These are phyloP conservation scores for Gymnobelideus leadbeateri DNA, from an alignment of 2,113 vertebrate genomes.

Conservation along the genomic window DNA sequence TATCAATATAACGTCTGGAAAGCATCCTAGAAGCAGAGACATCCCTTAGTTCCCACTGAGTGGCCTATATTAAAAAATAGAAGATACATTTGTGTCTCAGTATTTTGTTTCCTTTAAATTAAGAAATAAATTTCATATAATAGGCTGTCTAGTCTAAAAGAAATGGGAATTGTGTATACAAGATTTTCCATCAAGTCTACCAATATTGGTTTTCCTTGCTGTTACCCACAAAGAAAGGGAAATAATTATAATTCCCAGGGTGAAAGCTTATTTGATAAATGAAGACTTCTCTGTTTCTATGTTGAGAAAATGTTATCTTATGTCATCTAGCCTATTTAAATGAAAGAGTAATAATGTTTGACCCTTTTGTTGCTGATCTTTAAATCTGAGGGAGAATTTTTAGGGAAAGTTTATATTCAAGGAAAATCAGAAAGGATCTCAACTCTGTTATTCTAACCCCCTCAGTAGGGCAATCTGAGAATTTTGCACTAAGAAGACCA, in stretches of 20 bases:
- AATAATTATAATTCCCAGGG: not conserved
- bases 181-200: slow-evolving; percentile 7
- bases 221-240: slow-evolving; percentile 24
- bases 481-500: not conserved
- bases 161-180: not conserved
- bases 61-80: not conserved
- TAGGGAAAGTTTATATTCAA: not conserved
- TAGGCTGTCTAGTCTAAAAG: not conserved
- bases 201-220: slow-evolving; percentile 26
- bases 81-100: not conserved
- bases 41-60: slow-evolving; percentile 18
- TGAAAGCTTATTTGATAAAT: slow-evolving; percentile 18
- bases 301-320: not conserved
- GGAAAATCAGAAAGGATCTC: slow-evolving; percentile 31
- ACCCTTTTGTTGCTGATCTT: not conserved
- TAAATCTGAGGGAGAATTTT: slow-evolving; percentile 28
- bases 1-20: slow-evolving; percentile 2
- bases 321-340: not conserved
- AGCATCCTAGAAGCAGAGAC: slow-evolving; percentile 30
- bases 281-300: slow-evolving; percentile 15
- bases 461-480: not conserved
- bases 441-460: slow-evolving; percentile 12
- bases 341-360: not conserved
- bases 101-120: slow-evolving; percentile 32
- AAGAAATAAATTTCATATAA: slow-evolving; percentile 28